A percentile compares a stretch with the other conserved stretches of the same genome.
Evolutionary conservation across 1,140 invertebrate genomes (phyloP).

Genomic region (Drosophila dunni): DNA sequence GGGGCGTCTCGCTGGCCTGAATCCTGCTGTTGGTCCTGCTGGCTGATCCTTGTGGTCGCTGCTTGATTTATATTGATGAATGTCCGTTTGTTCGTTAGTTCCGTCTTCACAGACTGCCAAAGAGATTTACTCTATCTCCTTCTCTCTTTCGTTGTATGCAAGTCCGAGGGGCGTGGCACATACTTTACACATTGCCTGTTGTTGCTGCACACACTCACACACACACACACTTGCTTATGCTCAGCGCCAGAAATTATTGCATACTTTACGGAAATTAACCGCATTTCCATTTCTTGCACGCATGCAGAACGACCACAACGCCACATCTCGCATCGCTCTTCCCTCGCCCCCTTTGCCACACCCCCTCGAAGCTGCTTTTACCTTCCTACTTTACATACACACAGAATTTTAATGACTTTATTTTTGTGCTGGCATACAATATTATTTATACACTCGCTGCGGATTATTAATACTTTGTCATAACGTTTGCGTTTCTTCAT

Average conservation of each 20-base stretch:
- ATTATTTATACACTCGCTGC: conserved; percentile 53
- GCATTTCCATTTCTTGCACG: conserved; percentile 83
- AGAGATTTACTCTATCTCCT: conserved; percentile 68
- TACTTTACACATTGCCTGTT: conserved; percentile 68
- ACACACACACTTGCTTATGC: conserved; percentile 61
- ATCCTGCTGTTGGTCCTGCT: conserved; percentile 34
- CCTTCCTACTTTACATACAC: conserved; percentile 50
- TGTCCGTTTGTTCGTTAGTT: conserved; percentile 83
- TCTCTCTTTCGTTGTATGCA: conserved; percentile 25
- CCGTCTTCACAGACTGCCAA: conserved; percentile 77
- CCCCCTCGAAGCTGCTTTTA: neutral
- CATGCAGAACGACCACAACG: conserved; percentile 65
- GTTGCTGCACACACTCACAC: conserved; percentile 34
- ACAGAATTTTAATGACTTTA: conserved; percentile 80
- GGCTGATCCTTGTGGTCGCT: conserved; percentile 66
- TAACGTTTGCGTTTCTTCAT: neutral
- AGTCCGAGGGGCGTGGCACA: conserved; percentile 52
- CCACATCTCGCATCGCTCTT: conserved; percentile 35
- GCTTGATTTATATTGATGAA: conserved; percentile 84
- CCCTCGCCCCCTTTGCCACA: neutral
- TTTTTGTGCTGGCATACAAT: conserved; percentile 63
- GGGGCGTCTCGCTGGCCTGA: conserved; percentile 23
- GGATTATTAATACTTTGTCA: conserved; percentile 14
- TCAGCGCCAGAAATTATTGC: conserved; percentile 81
- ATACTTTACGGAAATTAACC: conserved; percentile 84